Conservation (phyloP, 2,113 vertebrate genomes). For the Ammospiza nelsoni region DNA sequence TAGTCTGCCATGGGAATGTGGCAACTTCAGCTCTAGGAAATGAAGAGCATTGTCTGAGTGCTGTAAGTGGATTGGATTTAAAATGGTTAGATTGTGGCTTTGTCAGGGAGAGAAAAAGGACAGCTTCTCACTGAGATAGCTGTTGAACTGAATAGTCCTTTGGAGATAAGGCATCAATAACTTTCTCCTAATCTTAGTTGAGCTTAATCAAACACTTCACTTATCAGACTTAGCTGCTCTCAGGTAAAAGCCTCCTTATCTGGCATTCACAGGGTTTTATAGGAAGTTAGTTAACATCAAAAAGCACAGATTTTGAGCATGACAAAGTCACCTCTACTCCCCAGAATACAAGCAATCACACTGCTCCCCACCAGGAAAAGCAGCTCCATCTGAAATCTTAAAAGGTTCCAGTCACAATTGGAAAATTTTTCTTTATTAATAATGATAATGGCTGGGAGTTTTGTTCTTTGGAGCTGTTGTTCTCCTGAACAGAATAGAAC, state of each 20-base stretch:
- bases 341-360: background rate
- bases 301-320: slow-evolving; percentile 23
- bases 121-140: slow-evolving; percentile 19
- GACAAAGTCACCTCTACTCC: slow-evolving; percentile 48
- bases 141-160: slow-evolving; percentile 30
- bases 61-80: slow-evolving; percentile 15
- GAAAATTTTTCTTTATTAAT: background rate
- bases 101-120: slow-evolving; percentile 14
- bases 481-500: background rate
- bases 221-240: slow-evolving; percentile 44
- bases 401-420: background rate
- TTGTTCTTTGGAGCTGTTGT: background rate
- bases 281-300: slow-evolving; percentile 59
- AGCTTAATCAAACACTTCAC: slow-evolving; percentile 56
- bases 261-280: slow-evolving; percentile 44
- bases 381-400: background rate
- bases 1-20: background rate
- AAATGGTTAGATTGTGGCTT: slow-evolving; percentile 35
- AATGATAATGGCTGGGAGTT: background rate
- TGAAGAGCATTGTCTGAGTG: slow-evolving; percentile 3
- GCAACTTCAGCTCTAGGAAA: background rate
- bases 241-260: slow-evolving; percentile 56
- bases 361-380: background rate
- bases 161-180: slow-evolving; percentile 59
- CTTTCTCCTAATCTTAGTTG: slow-evolving; percentile 48